Evolutionary conservation across 2,888 invertebrate species (phyloP).

Genomic region (Eupithecia exiguata): DNA sequence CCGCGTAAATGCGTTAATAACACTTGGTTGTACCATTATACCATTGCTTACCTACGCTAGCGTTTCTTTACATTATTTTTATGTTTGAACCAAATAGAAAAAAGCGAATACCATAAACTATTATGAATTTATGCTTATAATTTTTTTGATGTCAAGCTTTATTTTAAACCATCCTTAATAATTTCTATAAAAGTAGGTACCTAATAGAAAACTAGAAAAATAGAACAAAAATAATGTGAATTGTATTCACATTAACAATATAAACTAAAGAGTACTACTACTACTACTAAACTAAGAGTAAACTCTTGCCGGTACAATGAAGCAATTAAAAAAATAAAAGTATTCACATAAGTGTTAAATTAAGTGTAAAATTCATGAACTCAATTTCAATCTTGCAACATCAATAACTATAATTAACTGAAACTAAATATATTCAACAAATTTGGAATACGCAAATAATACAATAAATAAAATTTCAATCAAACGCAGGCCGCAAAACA

Average conservation of each 20-base stretch:
- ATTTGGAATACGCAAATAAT: background rate
- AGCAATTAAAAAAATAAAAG: too few species aligned
- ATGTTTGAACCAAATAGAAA: background rate
- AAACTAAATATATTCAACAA: background rate
- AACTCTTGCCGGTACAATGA: too few species aligned
- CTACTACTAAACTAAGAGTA: too few species aligned
- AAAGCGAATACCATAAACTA: background rate
- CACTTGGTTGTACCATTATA: background rate
- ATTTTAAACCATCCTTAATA: too few species aligned
- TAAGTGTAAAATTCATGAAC: background rate
- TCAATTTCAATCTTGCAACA: background rate
- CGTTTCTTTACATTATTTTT: background rate
- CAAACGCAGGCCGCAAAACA: conserved; percentile 5
- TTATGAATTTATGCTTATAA: background rate
- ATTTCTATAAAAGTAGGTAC: too few species aligned
- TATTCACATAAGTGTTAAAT: background rate
- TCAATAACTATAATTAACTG: background rate
- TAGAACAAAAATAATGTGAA: background rate
- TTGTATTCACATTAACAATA: too few species aligned
- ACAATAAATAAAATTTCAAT: background rate
- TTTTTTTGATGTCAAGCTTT: too few species aligned
- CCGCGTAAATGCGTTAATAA: background rate
- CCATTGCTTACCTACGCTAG: background rate
- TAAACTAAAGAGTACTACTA: too few species aligned
- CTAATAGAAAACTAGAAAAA: too few species aligned